Evolutionary conservation across 2,888 invertebrate species (phyloP), one percentile per base, ranked within the genome.

Genomic region (Tetragonisca angustula): DNA sequence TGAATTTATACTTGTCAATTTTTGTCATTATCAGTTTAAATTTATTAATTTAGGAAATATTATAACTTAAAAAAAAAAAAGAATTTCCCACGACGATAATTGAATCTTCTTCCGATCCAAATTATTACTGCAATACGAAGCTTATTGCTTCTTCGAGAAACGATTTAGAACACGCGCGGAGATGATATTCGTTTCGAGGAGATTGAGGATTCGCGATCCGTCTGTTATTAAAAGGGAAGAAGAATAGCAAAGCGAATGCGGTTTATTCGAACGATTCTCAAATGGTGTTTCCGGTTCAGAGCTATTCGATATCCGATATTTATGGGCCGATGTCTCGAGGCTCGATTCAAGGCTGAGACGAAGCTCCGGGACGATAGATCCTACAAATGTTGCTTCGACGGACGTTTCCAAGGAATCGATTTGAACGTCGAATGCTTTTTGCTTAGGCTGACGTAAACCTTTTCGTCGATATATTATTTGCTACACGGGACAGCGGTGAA

Each of bases 301-400:
- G 79, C 59, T 76, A 70, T 75, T 73, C 76, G 84, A 84, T 84
- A 79, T 73, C 65, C 83, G 79, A 83, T 84, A 84, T 83, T 84
- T 83, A 83, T 84, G 69, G 72, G 32, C 19, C 43, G 73, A 67
- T 76, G 68, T 72, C 75, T 70, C 71, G 56, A 27, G 59, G 71
- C 27, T 77, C 54, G 36, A 65, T 56, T 50, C 50, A 19, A 50
- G 54, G 62, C 32, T 21, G 56, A n/a, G n/a, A n/a, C 15, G 56
- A 59, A 59, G n/a, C 56, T 32, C 32, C 56, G 32, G 59, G 67
- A 65, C 24, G 82, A 72, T 52, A 17, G 73, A 74, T 79, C 24
- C 54, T 24, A 27, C 49, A n/a, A 32, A 65, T 24, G 36, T n/a
- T 13, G 54, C 65, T 27, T 76, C 24, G 43, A 52, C 27, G 61